Conservation (phyloP, 2,888 invertebrate species). For the Anaspis maculata region DNA sequence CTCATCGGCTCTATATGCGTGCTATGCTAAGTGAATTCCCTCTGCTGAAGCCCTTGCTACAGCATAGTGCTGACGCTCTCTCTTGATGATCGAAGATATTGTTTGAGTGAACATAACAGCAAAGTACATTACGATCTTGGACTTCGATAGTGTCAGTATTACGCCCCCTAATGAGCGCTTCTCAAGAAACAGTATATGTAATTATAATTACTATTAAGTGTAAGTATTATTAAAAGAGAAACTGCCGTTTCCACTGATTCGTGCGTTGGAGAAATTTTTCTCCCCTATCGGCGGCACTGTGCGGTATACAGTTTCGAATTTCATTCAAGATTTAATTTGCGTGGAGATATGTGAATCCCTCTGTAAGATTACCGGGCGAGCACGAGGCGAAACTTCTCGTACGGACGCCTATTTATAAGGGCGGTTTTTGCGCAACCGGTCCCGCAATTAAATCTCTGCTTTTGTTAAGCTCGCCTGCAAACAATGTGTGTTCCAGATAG, state of each 20-base stretch:
- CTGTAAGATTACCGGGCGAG: constrained; percentile 33
- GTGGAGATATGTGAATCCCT: constrained; percentile 38
- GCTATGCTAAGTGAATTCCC: constrained; percentile 37
- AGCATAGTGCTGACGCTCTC: background rate
- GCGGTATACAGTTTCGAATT: constrained; percentile 38
- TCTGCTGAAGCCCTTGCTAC: too few relatives aligned
- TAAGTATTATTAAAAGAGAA: too few relatives aligned
- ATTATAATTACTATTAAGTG: too few relatives aligned
- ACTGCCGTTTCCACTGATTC: too few relatives aligned
- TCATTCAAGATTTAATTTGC: constrained; percentile 45
- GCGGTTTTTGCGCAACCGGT: constrained; percentile 22
- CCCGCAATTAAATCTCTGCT: constrained; percentile 38
- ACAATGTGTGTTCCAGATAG: constrained; percentile 36
- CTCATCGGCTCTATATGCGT: constrained; percentile 10
- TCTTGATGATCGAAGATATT: constrained; percentile 33
- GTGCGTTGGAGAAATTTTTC: too few relatives aligned
- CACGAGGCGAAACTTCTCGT: constrained; percentile 13
- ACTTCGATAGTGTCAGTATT: constrained; percentile 26
- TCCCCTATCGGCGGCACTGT: too few relatives aligned
- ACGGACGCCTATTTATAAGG: constrained; percentile 18
- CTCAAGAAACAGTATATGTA: too few relatives aligned
- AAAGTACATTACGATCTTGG: constrained; percentile 24
- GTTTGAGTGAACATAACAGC: constrained; percentile 32
- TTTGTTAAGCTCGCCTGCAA: constrained; percentile 38
- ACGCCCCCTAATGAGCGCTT: constrained; percentile 19